phyloP scores from a whole-genome alignment of 2,797 vertebrate species.

The Phrynocephalus vlangalii region DNA sequence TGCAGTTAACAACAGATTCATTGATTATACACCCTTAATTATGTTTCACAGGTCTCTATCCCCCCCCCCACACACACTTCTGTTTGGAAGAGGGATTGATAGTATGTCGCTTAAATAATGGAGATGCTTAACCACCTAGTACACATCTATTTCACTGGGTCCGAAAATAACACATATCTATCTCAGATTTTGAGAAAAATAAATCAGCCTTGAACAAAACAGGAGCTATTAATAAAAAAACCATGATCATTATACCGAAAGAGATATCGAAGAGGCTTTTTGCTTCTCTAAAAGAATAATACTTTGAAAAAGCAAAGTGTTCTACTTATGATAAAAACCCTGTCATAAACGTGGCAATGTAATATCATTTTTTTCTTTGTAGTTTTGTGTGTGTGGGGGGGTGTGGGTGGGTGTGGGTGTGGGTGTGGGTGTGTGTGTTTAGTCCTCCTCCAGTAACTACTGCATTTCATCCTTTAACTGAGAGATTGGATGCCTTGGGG shows the following conservation, averaged over 20 bases:
- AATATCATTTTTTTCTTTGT: constrained; percentile 36
- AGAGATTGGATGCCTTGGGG: constrained; percentile 66
- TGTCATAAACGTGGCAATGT: neutral
- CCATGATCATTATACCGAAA: constrained; percentile 23
- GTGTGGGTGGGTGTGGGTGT: neutral
- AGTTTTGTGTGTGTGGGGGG: constrained; percentile 15
- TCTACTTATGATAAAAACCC: neutral
- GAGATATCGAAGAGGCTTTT: neutral
- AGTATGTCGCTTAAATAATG: too few species aligned
- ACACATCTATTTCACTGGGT: neutral
- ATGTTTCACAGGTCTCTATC: too few species aligned
- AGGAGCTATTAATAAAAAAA: constrained; percentile 41
- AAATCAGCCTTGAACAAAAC: constrained; percentile 27
- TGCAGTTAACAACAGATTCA: neutral
- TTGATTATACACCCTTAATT: neutral
- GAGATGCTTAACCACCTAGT: neutral
- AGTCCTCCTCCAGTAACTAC: constrained; percentile 61
- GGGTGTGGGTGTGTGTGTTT: constrained; percentile 35
- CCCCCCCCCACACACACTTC: too few species aligned
- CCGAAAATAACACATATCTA: neutral
- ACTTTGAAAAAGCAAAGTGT: neutral
- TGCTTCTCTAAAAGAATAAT: constrained; percentile 33
- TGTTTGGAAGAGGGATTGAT: too few species aligned
- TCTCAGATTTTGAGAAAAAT: constrained; percentile 34
- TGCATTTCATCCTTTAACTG: constrained; percentile 70